phyloP scores from a whole-genome alignment of 2,888 invertebrate species.

The Brenthis hecate region DNA sequence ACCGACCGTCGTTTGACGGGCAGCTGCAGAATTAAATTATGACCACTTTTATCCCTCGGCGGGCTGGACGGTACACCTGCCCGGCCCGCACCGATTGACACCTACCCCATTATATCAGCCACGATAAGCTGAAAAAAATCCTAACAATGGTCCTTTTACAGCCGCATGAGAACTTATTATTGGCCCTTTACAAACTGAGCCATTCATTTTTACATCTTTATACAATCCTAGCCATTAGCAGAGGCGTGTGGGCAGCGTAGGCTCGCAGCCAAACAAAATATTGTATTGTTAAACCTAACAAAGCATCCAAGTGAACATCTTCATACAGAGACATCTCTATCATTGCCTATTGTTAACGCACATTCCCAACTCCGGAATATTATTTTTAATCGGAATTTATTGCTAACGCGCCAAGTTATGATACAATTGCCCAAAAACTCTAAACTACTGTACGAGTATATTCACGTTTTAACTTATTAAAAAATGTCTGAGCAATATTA shows the following conservation, averaged over 20 bases:
- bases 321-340: constrained; percentile 70
- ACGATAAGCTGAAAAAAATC: constrained; percentile 66
- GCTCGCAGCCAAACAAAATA: constrained; percentile 78
- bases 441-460: neutral
- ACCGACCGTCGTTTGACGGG: constrained; percentile 74
- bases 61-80: constrained; percentile 68
- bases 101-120: constrained; percentile 76
- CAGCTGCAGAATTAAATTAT: constrained; percentile 81
- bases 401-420: constrained; percentile 57
- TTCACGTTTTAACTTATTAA: neutral
- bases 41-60: constrained; percentile 74
- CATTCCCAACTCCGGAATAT: constrained; percentile 58
- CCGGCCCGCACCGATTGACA: constrained; percentile 74
- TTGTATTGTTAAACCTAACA: constrained; percentile 74
- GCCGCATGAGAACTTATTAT: constrained; percentile 80
- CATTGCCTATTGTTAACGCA: constrained; percentile 62
- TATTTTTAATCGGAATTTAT: constrained; percentile 77
- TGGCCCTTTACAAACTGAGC: constrained; percentile 72
- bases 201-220: constrained; percentile 79
- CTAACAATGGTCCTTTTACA: constrained; percentile 74
- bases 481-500: neutral
- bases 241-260: constrained; percentile 80
- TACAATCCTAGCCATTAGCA: constrained; percentile 78
- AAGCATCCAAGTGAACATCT: constrained; percentile 80
- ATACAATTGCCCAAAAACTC: constrained; percentile 1